A percentile compares a stretch with the other conserved stretches of the same genome.
These are phyloP conservation scores for Spilogale gracilis DNA, from an alignment of 2,113 vertebrate genomes.

Conservation along the genomic window DNA sequence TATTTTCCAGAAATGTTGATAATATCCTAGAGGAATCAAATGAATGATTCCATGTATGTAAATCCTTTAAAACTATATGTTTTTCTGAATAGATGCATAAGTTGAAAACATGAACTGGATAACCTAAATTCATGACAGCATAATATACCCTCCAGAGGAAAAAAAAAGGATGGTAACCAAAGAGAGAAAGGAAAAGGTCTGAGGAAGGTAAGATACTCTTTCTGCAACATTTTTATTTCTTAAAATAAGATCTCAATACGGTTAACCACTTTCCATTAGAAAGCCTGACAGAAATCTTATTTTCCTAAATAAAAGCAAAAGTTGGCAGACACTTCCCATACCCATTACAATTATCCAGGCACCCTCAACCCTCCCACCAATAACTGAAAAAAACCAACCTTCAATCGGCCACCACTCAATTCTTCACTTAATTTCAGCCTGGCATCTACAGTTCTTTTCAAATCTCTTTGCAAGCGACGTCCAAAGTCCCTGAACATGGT, in stretches of 20 bases:
- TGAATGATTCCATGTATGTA: background rate
- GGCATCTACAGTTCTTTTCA: conserved; percentile 98
- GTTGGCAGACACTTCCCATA: background rate
- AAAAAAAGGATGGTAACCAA: background rate
- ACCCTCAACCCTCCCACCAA: conserved; percentile 19
- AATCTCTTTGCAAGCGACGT: conserved; percentile 96
- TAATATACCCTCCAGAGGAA: background rate
- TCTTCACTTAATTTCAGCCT: conserved; percentile 98
- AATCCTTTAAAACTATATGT: background rate
- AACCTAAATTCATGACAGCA: background rate
- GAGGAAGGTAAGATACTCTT: background rate
- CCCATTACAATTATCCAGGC: background rate
- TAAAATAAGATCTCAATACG: background rate
- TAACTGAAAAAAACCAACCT: conserved; percentile 86
- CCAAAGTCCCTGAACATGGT: conserved; percentile 99
- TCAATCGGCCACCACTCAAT: conserved; percentile 97
- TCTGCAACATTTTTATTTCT: background rate
- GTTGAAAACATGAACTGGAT: background rate
- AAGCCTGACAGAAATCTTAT: background rate
- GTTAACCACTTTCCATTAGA: background rate
- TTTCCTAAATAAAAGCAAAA: conserved; percentile 30
- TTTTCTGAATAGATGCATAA: background rate
- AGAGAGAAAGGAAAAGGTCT: background rate
- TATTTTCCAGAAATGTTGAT: background rate
- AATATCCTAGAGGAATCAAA: background rate